Conservation (phyloP, 1,140 invertebrate species). For the Hylyphantes graminicola region DNA sequence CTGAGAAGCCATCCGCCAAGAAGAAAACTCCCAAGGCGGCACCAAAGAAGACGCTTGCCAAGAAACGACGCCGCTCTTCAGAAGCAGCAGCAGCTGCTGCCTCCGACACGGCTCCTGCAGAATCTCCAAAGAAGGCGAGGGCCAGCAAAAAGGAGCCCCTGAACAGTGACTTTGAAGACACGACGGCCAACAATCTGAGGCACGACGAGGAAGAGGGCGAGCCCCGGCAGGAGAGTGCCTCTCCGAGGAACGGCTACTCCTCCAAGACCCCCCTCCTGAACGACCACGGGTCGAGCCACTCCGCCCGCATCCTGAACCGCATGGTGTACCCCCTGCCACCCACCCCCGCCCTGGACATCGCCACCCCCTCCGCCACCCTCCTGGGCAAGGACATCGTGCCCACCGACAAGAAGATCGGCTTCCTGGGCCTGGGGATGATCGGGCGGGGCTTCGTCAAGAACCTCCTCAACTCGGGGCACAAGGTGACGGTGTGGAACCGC, state of each 20-base stretch:
- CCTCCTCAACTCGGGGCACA: constrained; percentile 91
- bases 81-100: background rate
- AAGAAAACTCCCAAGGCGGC: background rate
- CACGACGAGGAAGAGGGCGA: background rate
- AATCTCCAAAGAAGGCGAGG: background rate
- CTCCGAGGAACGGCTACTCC: background rate
- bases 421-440: constrained; percentile 95
- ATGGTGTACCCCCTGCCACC: background rate
- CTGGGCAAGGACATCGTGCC: constrained; percentile 73
- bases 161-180: too few relatives aligned
- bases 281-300: too few relatives aligned
- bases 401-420: constrained; percentile 90
- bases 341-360: constrained; percentile 80
- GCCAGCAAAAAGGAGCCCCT: background rate
- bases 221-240: background rate
- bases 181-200: background rate
- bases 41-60: background rate
- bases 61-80: background rate
- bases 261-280: background rate
- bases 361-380: constrained; percentile 70
- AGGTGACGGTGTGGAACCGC: constrained; percentile 94
- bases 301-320: background rate
- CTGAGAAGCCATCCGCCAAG: background rate
- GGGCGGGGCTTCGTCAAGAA: constrained; percentile 96
- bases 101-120: background rate